Percentiles rank a stretch among this genome's conserved stretches.
Evolutionary conservation across 2,888 invertebrate genomes (phyloP).

Genomic region (Spodoptera littoralis): DNA sequence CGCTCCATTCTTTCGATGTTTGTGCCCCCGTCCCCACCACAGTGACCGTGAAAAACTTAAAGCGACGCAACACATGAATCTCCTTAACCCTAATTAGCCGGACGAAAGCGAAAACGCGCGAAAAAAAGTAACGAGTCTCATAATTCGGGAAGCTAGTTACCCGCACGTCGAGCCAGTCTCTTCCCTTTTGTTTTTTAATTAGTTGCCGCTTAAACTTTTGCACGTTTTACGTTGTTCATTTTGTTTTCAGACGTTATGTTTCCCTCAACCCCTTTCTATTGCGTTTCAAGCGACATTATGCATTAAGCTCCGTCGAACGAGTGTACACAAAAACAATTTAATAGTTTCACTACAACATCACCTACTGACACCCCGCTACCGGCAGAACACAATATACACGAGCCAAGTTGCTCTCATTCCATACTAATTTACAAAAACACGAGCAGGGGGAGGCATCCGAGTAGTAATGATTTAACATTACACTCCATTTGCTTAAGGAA

Average conservation of each 20-base stretch:
- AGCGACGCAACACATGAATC: slow-evolving; percentile 67
- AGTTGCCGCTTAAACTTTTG: slow-evolving; percentile 83
- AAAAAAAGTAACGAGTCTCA: slow-evolving; percentile 77
- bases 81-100: slow-evolving; percentile 83
- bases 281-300: slow-evolving; percentile 47
- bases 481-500: slow-evolving; percentile 46
- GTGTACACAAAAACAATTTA: slow-evolving; percentile 14
- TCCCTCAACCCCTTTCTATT: slow-evolving; percentile 27
- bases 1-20: slow-evolving; percentile 3
- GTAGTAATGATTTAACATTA: slow-evolving; percentile 46
- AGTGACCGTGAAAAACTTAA: slow-evolving; percentile 32
- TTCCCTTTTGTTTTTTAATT: slow-evolving; percentile 83
- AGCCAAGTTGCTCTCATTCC: slow-evolving; percentile 7
- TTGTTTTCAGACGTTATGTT: slow-evolving; percentile 65
- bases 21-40: slow-evolving; percentile 1
- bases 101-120: slow-evolving; percentile 80
- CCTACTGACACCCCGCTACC: slow-evolving; percentile 7
- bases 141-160: slow-evolving; percentile 78
- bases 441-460: slow-evolving; percentile 25
- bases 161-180: slow-evolving; percentile 73
- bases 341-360: slow-evolving; percentile 11
- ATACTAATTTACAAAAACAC: slow-evolving; percentile 30
- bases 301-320: slow-evolving; percentile 31
- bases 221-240: slow-evolving; percentile 73
- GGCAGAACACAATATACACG: slow-evolving; percentile 1